A percentile compares a stretch with the other conserved stretches of the same genome.
These are phyloP conservation scores for Nasonia vitripennis DNA, from an alignment of 1,140 invertebrate genomes.

Conservation along the genomic window DNA sequence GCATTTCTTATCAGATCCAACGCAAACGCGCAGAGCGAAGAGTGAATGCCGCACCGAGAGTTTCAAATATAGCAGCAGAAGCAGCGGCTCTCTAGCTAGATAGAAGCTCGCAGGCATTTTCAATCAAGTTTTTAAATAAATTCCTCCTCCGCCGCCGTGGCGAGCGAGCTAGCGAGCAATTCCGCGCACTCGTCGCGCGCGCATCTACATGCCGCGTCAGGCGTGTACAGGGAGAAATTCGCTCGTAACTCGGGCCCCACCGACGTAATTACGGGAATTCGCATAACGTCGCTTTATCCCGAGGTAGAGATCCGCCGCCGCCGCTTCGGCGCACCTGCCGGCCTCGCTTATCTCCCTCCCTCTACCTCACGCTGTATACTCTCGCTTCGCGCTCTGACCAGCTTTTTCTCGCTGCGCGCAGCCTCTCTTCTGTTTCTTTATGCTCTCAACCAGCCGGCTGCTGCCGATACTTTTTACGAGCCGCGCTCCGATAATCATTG, in stretches of 20 bases:
- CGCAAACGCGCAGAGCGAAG: too few species aligned
- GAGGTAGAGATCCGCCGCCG: constrained; percentile 48
- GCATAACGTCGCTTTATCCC: constrained; percentile 61
- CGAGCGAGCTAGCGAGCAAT: not conserved
- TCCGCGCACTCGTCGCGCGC: constrained; percentile 8
- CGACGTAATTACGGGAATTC: constrained; percentile 67
- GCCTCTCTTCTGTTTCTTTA: not conserved
- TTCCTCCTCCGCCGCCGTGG: not conserved
- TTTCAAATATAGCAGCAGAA: not conserved
- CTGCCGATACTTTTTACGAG: constrained; percentile 35
- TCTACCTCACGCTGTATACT: constrained; percentile 36
- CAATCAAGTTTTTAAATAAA: constrained; percentile 28
- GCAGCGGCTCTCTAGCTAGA: not conserved
- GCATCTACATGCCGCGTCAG: constrained; percentile 3
- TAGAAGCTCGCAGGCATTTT: constrained; percentile 2
- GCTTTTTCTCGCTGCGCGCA: constrained; percentile 48
- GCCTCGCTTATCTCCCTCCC: constrained; percentile 53
- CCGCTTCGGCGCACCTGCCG: constrained; percentile 65
- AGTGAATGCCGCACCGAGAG: too few species aligned
- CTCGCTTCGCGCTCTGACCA: constrained; percentile 31
- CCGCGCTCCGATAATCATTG: constrained; percentile 18
- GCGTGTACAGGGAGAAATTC: constrained; percentile 58
- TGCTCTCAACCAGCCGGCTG: constrained; percentile 37
- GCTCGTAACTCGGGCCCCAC: constrained; percentile 58
- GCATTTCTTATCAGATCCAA: not conserved